These are phyloP conservation scores for Hypsibius dujardini DNA, from an alignment of 1,140 invertebrate genomes.

Conservation along the genomic window DNA sequence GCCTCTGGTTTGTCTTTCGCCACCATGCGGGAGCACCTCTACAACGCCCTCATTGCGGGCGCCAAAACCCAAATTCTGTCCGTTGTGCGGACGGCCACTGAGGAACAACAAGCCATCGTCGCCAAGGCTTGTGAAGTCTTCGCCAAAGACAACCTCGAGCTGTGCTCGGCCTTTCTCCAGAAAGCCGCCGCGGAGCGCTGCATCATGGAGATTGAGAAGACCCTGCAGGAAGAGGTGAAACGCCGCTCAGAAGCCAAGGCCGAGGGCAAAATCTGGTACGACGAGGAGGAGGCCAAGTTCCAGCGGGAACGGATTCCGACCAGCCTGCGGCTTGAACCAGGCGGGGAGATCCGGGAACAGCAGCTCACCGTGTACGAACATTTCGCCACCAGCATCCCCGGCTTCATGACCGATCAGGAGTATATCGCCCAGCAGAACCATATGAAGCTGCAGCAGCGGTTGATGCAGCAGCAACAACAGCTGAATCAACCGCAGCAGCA, in stretches of 20 bases:
- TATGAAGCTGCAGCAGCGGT: not conserved
- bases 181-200: slow-evolving; percentile 96
- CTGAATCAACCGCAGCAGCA: not conserved
- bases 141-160: slow-evolving; percentile 83
- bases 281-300: slow-evolving; percentile 14
- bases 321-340: slow-evolving; percentile 13
- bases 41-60: slow-evolving; percentile 42
- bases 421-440: not conserved
- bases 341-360: slow-evolving; percentile 30
- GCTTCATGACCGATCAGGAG: slow-evolving; percentile 65
- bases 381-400: slow-evolving; percentile 85
- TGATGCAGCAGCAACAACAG: slow-evolving; percentile 8
- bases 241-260: not conserved
- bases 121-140: slow-evolving; percentile 37
- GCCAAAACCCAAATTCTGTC: slow-evolving; percentile 27
- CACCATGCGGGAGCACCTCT: slow-evolving; percentile 76
- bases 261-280: slow-evolving; percentile 5
- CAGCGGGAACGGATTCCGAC: slow-evolving; percentile 9
- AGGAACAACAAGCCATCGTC: not conserved
- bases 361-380: slow-evolving; percentile 93
- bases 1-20: slow-evolving; percentile 97
- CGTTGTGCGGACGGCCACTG: slow-evolving; percentile 14
- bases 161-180: slow-evolving; percentile 90
- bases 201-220: slow-evolving; percentile 80
- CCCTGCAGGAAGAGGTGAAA: not conserved